These are phyloP conservation scores for Habrosyne pyritoides DNA, from an alignment of 2,888 invertebrate genomes.

Conservation along the genomic window DNA sequence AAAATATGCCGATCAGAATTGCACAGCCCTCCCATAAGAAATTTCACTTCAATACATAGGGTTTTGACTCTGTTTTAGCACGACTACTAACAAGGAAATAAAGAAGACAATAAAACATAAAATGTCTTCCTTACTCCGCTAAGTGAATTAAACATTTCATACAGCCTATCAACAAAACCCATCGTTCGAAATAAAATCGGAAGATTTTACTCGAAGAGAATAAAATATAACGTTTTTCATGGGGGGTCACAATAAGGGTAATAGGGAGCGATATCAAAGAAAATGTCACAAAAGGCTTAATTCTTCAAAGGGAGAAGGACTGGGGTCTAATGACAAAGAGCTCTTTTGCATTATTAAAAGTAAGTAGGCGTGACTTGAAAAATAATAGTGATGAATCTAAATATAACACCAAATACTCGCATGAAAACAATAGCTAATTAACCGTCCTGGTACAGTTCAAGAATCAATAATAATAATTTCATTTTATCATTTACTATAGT, in stretches of 20 bases:
- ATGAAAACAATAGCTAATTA: too few relatives aligned
- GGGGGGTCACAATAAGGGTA: neutral
- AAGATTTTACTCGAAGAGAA: neutral
- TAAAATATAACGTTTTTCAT: neutral
- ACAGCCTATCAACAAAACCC: neutral
- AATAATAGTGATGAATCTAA: neutral
- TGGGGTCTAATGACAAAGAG: neutral
- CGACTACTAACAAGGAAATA: too few relatives aligned
- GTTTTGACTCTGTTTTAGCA: too few relatives aligned
- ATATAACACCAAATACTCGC: neutral
- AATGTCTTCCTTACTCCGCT: neutral
- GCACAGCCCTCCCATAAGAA: too few relatives aligned
- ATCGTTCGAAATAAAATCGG: neutral
- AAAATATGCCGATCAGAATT: too few relatives aligned
- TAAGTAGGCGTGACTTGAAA: neutral
- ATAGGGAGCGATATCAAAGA: conserved; percentile 1
- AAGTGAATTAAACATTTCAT: too few relatives aligned
- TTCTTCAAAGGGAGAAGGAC: neutral
- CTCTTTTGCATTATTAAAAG: neutral
- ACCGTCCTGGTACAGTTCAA: too few relatives aligned
- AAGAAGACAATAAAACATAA: too few relatives aligned
- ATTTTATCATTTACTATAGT: too few relatives aligned
- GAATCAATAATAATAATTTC: too few relatives aligned
- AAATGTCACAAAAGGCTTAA: conserved; percentile 1
- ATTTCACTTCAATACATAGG: too few relatives aligned